Percentiles rank a stretch among this genome's conserved stretches.
Conservation (phyloP, 35 echinoderm and acorn worm species). For the Eucidaris tribuloides region DNA sequence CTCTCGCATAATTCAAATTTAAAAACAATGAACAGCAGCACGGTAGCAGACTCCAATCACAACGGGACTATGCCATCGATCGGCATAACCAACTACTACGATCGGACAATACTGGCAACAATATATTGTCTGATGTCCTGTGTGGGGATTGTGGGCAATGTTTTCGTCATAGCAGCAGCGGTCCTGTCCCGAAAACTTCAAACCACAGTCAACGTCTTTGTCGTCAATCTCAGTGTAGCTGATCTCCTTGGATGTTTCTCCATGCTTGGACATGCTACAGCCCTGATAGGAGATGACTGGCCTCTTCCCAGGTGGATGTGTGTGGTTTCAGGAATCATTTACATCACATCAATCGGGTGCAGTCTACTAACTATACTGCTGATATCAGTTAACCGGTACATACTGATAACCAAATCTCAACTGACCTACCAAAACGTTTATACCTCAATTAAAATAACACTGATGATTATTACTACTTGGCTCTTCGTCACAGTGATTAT, state of each 20-base stretch:
- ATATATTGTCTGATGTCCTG: no score
- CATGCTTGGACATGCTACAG: conserved; percentile 31
- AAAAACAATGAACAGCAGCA: no score
- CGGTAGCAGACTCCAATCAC: no score
- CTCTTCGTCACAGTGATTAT: conserved; percentile 18
- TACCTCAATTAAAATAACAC: conserved; percentile 19
- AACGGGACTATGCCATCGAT: no score
- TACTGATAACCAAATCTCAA: conserved; percentile 14
- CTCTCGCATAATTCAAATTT: no score
- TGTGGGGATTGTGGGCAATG: conserved; percentile 35
- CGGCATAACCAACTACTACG: background rate
- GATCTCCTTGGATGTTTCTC: conserved; percentile 51
- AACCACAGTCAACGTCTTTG: conserved; percentile 60
- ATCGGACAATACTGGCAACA: background rate
- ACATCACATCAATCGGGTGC: conserved; percentile 40
- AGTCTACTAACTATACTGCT: conserved; percentile 41
- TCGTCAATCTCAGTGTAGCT: conserved; percentile 50
- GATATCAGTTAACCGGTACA: conserved; percentile 49
- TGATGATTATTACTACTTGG: conserved; percentile 31
- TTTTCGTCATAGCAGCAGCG: conserved; percentile 41
- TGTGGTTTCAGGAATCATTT: background rate
- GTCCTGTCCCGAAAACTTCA: conserved; percentile 55
- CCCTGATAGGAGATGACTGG: background rate
- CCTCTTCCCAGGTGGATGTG: conserved; percentile 42
- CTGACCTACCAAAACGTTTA: conserved; percentile 24